These are phyloP conservation scores for Dendrocincla fuliginosa DNA, from an alignment of 2,797 vertebrate genomes.

Conservation along the genomic window DNA sequence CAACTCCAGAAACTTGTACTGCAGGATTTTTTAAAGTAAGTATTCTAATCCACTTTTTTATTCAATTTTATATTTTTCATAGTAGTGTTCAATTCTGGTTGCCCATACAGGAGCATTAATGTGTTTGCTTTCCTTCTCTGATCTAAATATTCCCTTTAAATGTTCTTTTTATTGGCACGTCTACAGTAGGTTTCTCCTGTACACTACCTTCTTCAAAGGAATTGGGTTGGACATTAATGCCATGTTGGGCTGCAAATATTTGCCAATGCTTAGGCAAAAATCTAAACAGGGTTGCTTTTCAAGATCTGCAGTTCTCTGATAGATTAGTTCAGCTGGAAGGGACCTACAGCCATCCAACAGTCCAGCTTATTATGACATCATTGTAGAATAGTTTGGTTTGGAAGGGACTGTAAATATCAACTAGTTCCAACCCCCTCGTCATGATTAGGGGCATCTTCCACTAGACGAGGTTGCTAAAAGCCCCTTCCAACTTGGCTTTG, in stretches of 20 bases:
- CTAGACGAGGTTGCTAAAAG: background rate
- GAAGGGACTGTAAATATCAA: background rate
- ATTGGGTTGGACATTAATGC: background rate
- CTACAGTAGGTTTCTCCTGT: background rate
- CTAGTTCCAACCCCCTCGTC: rapidly evolving
- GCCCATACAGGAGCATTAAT: background rate
- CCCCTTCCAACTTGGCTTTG: background rate
- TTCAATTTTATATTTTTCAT: background rate
- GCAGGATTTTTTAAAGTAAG: background rate
- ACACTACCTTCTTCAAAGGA: background rate
- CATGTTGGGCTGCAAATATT: background rate
- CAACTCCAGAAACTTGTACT: background rate
- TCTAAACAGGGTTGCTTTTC: background rate
- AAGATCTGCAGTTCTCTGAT: background rate
- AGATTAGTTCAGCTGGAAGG: background rate
- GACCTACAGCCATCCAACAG: background rate
- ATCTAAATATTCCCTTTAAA: background rate
- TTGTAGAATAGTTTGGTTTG: background rate
- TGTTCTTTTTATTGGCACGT: background rate
- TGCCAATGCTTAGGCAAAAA: background rate
- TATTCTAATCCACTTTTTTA: background rate
- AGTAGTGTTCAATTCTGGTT: background rate
- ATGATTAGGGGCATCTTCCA: background rate
- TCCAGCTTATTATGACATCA: background rate
- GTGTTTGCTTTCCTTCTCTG: background rate